Evolutionary conservation across 2,888 invertebrate species (phyloP).

Genomic region (Ctenicera cuprea): DNA sequence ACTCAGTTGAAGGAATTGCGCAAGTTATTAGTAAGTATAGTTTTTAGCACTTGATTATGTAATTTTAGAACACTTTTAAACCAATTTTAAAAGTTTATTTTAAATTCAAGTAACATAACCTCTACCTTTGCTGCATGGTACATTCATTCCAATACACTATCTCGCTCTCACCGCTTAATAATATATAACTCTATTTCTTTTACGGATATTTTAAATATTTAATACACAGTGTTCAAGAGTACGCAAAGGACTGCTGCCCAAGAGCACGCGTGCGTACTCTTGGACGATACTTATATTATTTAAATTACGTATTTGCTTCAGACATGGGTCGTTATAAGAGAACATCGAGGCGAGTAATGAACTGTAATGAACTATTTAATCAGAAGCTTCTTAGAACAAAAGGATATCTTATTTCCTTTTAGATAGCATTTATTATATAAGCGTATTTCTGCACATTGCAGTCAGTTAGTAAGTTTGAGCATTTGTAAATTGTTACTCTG

Average conservation of each 20-base stretch:
- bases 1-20: background rate
- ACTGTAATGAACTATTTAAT: too few species aligned
- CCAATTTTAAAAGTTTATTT: background rate
- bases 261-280: conserved; percentile 19
- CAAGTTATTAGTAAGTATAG: conserved; percentile 1
- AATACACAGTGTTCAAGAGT: background rate
- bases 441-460: too few species aligned
- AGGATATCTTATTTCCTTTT: too few species aligned
- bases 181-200: background rate
- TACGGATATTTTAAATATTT: background rate
- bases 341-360: conserved; percentile 28
- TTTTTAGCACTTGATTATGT: background rate
- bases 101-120: background rate
- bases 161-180: background rate
- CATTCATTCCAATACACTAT: background rate
- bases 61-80: background rate
- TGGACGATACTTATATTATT: background rate
- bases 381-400: too few species aligned
- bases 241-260: background rate
- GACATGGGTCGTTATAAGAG: conserved; percentile 30
- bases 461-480: too few species aligned
- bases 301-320: background rate
- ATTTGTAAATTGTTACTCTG: too few species aligned
- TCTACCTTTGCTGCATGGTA: background rate
- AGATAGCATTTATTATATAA: too few species aligned